Evolutionary conservation across 2,113 vertebrate species (phyloP).

Genomic region (Trogon melanurus): DNA sequence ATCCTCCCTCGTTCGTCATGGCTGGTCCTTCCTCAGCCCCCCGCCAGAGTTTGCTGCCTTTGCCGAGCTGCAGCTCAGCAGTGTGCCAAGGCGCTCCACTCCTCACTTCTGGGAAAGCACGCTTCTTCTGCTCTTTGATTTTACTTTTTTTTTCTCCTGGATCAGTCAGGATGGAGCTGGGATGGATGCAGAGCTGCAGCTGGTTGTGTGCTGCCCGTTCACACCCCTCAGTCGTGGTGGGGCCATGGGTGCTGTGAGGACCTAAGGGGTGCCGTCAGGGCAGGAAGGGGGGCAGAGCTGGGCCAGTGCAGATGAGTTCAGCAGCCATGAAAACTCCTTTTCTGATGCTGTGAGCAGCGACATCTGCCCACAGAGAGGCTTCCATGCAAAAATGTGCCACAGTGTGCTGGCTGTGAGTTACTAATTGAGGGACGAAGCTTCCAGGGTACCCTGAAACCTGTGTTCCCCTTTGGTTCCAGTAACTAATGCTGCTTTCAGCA

Average conservation of each 20-base stretch:
- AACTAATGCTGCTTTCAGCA: accelerated
- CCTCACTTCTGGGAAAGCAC: neutral
- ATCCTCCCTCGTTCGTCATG: neutral
- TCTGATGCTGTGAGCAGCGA: accelerated
- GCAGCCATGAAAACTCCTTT: neutral
- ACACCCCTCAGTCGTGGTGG: accelerated
- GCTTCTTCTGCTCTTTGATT: neutral
- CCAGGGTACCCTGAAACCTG: neutral
- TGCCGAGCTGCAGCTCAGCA: neutral
- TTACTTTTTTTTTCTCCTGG: neutral
- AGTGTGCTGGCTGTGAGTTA: neutral
- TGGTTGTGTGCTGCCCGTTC: neutral
- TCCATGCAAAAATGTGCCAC: accelerated
- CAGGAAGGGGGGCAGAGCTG: neutral
- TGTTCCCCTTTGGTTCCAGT: neutral
- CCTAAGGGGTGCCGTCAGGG: accelerated
- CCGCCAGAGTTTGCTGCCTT: neutral
- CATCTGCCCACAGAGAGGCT: accelerated
- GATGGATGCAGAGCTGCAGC: neutral
- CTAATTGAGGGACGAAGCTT: accelerated
- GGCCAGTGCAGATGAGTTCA: neutral
- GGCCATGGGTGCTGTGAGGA: accelerated
- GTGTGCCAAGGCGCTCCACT: accelerated
- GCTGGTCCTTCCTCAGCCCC: neutral
- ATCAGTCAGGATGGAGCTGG: neutral